Evolutionary conservation across 2,113 vertebrate genomes (phyloP).

Genomic region (Drymodes brunneopygia): DNA sequence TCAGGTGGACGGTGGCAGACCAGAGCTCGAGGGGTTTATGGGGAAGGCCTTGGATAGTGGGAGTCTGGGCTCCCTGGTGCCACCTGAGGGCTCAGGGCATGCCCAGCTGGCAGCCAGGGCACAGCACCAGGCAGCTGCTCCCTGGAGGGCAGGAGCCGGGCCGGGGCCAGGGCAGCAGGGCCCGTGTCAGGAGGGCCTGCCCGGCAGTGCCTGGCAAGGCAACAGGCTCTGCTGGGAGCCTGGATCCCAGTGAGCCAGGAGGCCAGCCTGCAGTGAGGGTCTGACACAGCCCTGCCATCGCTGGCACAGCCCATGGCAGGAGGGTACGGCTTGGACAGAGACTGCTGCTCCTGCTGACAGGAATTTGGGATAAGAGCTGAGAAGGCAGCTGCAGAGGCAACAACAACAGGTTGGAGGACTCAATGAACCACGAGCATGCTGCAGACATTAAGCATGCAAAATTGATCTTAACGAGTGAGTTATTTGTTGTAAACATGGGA

Average conservation of each 20-base stretch:
- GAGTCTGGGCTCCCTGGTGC: neutral
- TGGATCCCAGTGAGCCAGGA: neutral
- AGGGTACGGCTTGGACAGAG: neutral
- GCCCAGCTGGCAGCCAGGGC: neutral
- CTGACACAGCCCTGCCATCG: neutral
- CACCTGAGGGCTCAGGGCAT: neutral
- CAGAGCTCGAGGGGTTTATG: rapidly evolving
- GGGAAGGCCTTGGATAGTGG: neutral
- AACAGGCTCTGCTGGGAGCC: neutral
- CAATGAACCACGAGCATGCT: neutral
- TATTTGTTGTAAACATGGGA: neutral
- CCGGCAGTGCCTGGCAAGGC: rapidly evolving
- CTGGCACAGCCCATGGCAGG: rapidly evolving
- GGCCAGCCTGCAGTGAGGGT: neutral
- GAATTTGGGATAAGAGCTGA: neutral
- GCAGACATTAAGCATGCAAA: neutral
- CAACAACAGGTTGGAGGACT: neutral
- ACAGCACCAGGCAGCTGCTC: neutral
- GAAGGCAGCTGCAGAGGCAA: neutral
- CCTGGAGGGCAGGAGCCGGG: neutral
- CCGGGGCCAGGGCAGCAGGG: neutral
- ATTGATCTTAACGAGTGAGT: neutral
- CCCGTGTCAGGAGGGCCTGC: rapidly evolving
- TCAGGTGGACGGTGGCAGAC: rapidly evolving
- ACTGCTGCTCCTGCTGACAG: neutral